phyloP scores from a whole-genome alignment of 1,140 invertebrate genomes.

The Drosophila guanche region DNA sequence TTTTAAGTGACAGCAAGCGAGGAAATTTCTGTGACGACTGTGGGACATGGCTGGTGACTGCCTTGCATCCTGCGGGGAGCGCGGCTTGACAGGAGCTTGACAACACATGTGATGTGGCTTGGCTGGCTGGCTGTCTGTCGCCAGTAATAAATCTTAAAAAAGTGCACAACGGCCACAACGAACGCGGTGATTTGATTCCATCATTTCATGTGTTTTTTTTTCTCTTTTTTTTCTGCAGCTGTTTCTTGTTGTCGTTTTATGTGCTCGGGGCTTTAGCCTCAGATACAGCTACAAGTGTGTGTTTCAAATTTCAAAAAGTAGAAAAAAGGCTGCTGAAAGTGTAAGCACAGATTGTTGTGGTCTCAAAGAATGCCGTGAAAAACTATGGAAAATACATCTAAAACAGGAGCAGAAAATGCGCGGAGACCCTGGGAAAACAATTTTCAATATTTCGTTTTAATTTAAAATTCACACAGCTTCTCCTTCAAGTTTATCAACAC shows the following conservation, averaged over 20 bases:
- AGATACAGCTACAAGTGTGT: slow-evolving; percentile 61
- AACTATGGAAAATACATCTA: neutral
- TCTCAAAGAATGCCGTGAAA: neutral
- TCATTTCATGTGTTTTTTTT: slow-evolving; percentile 13
- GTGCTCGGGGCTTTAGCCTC: slow-evolving; percentile 20
- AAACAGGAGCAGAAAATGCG: neutral
- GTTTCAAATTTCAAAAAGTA: slow-evolving; percentile 39
- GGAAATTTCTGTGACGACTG: slow-evolving; percentile 64
- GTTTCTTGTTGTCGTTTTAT: slow-evolving; percentile 4
- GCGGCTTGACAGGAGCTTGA: slow-evolving; percentile 55
- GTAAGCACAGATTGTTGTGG: neutral
- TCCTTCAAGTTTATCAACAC: neutral
- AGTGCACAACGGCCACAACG: slow-evolving; percentile 36
- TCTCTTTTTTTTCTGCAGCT: slow-evolving; percentile 25
- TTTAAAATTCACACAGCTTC: neutral
- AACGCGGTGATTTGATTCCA: slow-evolving; percentile 64
- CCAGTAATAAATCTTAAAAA: slow-evolving; percentile 80
- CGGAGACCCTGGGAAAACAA: neutral
- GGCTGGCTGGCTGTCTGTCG: slow-evolving; percentile 44
- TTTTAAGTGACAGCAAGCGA: slow-evolving; percentile 80
- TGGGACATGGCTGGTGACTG: slow-evolving; percentile 3
- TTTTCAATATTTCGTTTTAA: neutral
- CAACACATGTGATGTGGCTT: slow-evolving; percentile 67
- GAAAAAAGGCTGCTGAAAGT: too few relatives aligned
- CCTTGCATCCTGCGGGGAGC: slow-evolving; percentile 3